These are phyloP conservation scores for Ifrita kowaldi DNA, from an alignment of 2,113 vertebrate genomes.

Conservation along the genomic window DNA sequence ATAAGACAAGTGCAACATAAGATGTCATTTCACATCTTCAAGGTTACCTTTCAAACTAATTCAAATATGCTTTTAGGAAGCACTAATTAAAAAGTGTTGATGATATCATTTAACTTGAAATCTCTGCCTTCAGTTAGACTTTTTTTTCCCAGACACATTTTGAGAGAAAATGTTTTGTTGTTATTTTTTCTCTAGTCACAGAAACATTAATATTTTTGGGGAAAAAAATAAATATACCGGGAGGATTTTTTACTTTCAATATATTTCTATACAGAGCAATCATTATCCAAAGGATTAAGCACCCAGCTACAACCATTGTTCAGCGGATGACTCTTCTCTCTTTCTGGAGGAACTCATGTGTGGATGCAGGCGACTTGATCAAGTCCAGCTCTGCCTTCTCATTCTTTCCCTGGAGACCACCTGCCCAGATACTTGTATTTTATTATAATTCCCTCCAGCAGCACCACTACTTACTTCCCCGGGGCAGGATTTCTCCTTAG, in stretches of 20 bases:
- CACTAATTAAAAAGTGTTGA: neutral
- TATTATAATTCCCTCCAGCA: neutral
- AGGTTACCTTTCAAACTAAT: neutral
- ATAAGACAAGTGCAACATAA: neutral
- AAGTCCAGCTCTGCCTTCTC: neutral
- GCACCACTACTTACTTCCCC: neutral
- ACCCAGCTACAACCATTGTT: neutral
- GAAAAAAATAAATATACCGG: neutral
- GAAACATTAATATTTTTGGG: neutral
- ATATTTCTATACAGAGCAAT: neutral
- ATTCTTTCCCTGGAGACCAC: neutral
- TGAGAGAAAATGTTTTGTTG: neutral
- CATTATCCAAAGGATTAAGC: neutral
- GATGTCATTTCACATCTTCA: neutral
- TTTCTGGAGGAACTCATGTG: fast-evolving
- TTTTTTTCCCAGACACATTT: neutral
- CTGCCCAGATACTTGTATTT: neutral
- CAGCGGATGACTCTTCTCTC: too few species aligned
- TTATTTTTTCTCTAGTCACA: neutral
- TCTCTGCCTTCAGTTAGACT: neutral
- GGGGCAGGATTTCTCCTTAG: neutral
- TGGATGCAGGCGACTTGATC: neutral
- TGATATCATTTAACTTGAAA: neutral
- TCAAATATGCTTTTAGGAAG: neutral
- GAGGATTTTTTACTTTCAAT: neutral